Conservation (phyloP, 2,113 vertebrate species). For the Myotis brandtii region DNA sequence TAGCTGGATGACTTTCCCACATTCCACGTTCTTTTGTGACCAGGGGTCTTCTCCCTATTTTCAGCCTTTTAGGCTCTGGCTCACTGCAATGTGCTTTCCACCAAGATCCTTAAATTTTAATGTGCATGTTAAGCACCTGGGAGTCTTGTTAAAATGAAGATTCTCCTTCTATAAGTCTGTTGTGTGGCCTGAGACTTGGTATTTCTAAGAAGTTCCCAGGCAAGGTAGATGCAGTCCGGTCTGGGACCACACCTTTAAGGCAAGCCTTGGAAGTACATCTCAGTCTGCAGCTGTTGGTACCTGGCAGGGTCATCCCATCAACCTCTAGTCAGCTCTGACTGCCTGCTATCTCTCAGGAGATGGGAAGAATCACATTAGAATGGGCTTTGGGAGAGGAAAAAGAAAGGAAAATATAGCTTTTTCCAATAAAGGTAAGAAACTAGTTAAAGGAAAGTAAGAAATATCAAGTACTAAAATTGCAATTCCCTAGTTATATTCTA, state of each 20-base stretch:
- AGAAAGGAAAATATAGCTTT: neutral
- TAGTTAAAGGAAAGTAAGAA: constrained; percentile 55
- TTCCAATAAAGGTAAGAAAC: constrained; percentile 57
- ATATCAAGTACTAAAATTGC: constrained; percentile 9
- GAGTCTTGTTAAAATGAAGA: neutral
- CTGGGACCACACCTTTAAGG: neutral
- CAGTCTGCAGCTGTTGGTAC: neutral
- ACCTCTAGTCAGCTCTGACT: neutral
- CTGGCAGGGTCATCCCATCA: too few relatives aligned
- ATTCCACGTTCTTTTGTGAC: neutral
- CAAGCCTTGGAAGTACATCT: neutral
- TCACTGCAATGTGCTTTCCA: neutral
- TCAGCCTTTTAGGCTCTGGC: neutral
- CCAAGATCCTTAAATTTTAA: neutral
- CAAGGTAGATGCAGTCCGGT: neutral
- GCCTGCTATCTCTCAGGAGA: neutral
- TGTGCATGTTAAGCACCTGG: neutral
- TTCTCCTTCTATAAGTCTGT: neutral
- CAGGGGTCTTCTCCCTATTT: neutral
- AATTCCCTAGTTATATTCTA: neutral
- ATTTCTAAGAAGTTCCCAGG: neutral
- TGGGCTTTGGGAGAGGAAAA: neutral
- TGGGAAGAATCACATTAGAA: neutral
- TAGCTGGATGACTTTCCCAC: neutral
- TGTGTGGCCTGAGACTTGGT: neutral